Base-by-base conservation (phyloP, 1,140 invertebrate genomes). In the Drosophila arizonae region DNA sequence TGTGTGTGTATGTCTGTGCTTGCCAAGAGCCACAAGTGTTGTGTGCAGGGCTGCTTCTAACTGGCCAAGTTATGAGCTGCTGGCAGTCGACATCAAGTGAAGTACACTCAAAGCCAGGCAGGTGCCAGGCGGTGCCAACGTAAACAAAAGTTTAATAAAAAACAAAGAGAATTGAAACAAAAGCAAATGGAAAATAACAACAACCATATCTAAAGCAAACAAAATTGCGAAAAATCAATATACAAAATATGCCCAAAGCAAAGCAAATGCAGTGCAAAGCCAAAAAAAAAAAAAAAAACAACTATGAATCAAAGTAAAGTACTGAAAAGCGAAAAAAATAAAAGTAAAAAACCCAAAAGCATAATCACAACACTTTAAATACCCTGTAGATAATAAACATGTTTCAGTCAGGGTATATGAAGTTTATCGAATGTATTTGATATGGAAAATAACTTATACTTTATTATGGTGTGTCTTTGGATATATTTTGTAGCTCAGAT, bases 61-160 rank as follows among this genome's bases (percentile, higher is more conserved):
- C 56, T 73, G 71, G 79, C 61, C 72, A 33, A 64, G 48, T 72
- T 76, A 78, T 69, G 67, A 58, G 67, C 50, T 28, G 56, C 36
- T 67, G 13, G 33, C 48, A 48, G 43, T 70, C 69, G 21, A 46
- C 56, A 68, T 67, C 52, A 72, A 61, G 52, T 89, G 62, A 71
- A 80, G 80, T 72, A 77, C 84, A 77, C 77, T 88, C 74, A 56
- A 72, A 76, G 11, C 11, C 36, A 39, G 50, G 54, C 58, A 56
- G 66, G 90, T 91, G 71, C 77, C 90, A 90, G 74, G 58, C 72
- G 41, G 90, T 91, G 68, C 86, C 90, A 85, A 91, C 80, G 90
- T 91, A 91, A 91, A 91, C 90, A 91, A 82, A 88, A 77, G 67
- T 80, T 88, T 75, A 69, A 88, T 78, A 84, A 82, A 88, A 74